Evolutionary conservation across 2,888 invertebrate species (phyloP), one percentile per base, ranked within the genome.

Genomic region (Priocnemis perturbator): DNA sequence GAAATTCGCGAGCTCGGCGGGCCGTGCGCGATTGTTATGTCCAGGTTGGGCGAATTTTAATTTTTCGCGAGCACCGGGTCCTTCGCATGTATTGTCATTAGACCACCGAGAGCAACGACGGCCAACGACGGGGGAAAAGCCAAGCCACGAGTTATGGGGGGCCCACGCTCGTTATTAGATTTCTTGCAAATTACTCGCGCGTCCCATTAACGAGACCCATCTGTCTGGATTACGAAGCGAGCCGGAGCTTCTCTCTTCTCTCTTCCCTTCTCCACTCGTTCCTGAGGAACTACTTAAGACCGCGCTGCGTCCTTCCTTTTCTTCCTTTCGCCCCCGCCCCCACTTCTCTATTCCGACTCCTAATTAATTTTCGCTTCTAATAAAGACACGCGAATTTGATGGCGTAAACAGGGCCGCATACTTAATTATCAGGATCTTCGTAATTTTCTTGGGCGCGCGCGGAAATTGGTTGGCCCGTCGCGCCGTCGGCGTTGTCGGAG

Each of bases 141-240:
- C 73, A 72, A 60, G 70, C 62, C 72, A 75, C 72, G 79, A 81
- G 76, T 81, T 75, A 79, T 77, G 77, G 48, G 26, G 48, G 0
- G 23, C 23, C n/a, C 60, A 20, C 48, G 76, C 72, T 76, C 79
- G 82, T 85, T 83, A 85, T 85, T 85, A 85, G 83, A 85, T 85
- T 85, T 85, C 85, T 85, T 81, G 83, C 85, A 85, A 85, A 85
- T 85, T 85, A 84, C 81, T 80, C 83, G 83, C 84, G 81, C 80
- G 77, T 83, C 81, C 83, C 84, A 86, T 85, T 85, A 85, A 81
- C 86, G 81, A 83, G 81, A 84, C 80, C 82, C 83, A 84, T 85
- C 84, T 81, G 84, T 83, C 83, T 85, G 79, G 82, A 85, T 85
- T 84, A 83, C 82, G 73, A 73, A 72, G 77, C 75, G 69, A 77